Evolutionary conservation across 1,140 invertebrate species (phyloP).

Genomic region (Antheraea pernyi): DNA sequence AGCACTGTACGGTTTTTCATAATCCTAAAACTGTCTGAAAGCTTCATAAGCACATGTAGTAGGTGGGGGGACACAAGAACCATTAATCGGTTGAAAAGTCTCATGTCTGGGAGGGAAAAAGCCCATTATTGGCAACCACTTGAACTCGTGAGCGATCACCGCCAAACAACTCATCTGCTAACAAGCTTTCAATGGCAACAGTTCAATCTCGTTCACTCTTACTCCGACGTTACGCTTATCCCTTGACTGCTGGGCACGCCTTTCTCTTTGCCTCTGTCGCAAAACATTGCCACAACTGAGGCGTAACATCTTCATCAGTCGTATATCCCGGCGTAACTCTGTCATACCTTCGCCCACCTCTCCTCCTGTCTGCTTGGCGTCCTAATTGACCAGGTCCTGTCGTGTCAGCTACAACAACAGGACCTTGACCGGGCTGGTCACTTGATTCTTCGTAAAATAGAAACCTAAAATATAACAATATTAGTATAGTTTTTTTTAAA

Average conservation of each 20-base stretch:
- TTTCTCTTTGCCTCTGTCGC: no score
- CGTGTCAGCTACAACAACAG: no score
- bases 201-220: neutral
- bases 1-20: conserved; percentile 14
- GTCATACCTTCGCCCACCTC: no score
- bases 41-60: neutral
- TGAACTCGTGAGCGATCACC: neutral
- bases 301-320: no score
- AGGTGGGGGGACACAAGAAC: neutral
- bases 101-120: neutral
- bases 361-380: no score
- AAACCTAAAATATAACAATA: no score
- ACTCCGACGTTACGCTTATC: neutral
- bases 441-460: no score
- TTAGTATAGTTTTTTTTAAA: no score
- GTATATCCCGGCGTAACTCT: no score
- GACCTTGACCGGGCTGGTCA: no score
- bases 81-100: neutral
- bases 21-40: conserved; percentile 3
- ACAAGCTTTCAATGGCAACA: neutral
- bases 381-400: no score
- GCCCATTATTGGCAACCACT: neutral
- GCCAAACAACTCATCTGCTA: neutral
- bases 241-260: neutral
- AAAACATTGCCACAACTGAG: no score